phyloP scores from a whole-genome alignment of 2,888 invertebrate genomes.

The Polydrusus cervinus region DNA sequence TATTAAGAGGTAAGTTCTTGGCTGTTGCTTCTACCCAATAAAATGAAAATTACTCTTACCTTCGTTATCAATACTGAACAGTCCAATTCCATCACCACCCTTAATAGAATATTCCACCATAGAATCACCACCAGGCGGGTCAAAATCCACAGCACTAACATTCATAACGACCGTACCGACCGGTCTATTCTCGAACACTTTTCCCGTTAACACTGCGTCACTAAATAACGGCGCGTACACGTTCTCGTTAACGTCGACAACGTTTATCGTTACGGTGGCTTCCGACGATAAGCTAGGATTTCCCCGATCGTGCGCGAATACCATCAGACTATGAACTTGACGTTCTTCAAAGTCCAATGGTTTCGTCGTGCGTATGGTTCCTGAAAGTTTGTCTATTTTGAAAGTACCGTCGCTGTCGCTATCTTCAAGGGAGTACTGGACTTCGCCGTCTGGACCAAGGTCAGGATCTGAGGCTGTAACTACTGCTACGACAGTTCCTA shows the following conservation, averaged over 20 bases:
- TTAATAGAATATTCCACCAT: slow-evolving; percentile 89
- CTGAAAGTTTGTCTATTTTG: slow-evolving; percentile 88
- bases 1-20: too few relatives aligned
- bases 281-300: slow-evolving; percentile 86
- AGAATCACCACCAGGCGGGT: slow-evolving; percentile 86
- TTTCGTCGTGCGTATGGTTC: slow-evolving; percentile 86
- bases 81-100: slow-evolving; percentile 92
- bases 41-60: slow-evolving; percentile 76
- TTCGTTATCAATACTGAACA: slow-evolving; percentile 91
- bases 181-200: slow-evolving; percentile 87
- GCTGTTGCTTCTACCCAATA: too few relatives aligned
- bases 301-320: slow-evolving; percentile 90
- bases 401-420: slow-evolving; percentile 82
- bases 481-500: slow-evolving; percentile 88
- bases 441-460: slow-evolving; percentile 85
- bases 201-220: slow-evolving; percentile 84
- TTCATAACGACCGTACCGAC: slow-evolving; percentile 85
- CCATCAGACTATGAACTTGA: slow-evolving; percentile 90
- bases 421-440: slow-evolving; percentile 86
- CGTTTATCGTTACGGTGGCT: slow-evolving; percentile 87
- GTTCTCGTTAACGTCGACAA: slow-evolving; percentile 97
- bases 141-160: slow-evolving; percentile 86
- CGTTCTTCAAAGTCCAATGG: slow-evolving; percentile 91
- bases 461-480: slow-evolving; percentile 91
- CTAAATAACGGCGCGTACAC: slow-evolving; percentile 86